phyloP scores from a whole-genome alignment of 1,140 invertebrate genomes.

The Steinernema khuongi region DNA sequence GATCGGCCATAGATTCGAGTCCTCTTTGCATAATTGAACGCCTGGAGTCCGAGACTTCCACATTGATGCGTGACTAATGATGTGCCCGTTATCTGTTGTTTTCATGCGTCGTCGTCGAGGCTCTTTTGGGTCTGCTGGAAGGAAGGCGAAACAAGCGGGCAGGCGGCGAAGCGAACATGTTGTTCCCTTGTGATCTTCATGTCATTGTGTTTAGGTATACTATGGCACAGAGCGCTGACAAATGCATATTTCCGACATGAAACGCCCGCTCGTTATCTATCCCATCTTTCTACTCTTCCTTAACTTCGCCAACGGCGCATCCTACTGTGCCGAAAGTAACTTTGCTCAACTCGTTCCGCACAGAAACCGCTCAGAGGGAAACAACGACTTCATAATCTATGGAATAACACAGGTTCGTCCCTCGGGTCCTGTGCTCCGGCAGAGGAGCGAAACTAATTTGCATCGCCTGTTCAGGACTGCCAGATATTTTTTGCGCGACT shows the following conservation, averaged over 20 bases:
- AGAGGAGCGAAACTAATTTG: not conserved
- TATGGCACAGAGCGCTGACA: conserved; percentile 7
- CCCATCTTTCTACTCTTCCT: not conserved
- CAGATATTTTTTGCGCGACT: conserved; percentile 14
- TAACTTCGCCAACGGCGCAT: not conserved
- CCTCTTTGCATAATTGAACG: conserved; percentile 13
- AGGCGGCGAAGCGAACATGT: not conserved
- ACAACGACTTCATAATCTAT: not conserved
- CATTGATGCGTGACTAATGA: conserved; percentile 16
- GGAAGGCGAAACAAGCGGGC: not conserved
- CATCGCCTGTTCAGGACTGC: not conserved
- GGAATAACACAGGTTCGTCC: conserved; percentile 4
- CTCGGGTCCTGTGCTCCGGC: not conserved
- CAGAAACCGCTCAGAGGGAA: not conserved
- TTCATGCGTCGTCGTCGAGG: conserved; percentile 9
- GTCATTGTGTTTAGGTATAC: not conserved
- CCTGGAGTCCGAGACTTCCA: conserved; percentile 11
- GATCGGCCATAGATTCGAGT: conserved; percentile 8
- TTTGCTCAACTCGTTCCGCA: not conserved
- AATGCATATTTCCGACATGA: conserved; percentile 7
- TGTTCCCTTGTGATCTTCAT: conserved; percentile 6
- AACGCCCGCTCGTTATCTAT: not conserved
- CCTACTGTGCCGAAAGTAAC: not conserved
- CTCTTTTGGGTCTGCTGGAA: not conserved
- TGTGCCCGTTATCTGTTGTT: conserved; percentile 15